These are phyloP conservation scores for Acridotheres tristis DNA, from an alignment of 2,797 vertebrate species.

Conservation along the genomic window DNA sequence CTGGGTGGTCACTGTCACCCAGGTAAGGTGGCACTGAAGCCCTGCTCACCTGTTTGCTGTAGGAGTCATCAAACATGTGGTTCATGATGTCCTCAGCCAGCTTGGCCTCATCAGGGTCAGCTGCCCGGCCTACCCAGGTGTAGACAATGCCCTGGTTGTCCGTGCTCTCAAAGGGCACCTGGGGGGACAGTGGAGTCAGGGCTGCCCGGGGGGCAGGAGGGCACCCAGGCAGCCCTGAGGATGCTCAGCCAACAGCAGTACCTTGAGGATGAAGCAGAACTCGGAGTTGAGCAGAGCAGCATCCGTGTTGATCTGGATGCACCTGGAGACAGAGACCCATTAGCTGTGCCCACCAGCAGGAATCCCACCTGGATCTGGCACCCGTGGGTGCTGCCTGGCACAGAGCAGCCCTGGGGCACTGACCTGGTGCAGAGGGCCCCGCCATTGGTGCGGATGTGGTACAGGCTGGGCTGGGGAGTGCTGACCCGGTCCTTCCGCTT, in stretches of 20 bases:
- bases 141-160: constrained; percentile 99
- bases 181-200: background rate
- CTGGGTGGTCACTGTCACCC: background rate
- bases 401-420: accelerated
- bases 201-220: background rate
- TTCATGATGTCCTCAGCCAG: constrained; percentile 97
- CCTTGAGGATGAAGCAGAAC: constrained; percentile 98
- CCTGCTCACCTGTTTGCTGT: constrained; percentile 92
- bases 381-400: background rate
- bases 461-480: constrained; percentile 90
- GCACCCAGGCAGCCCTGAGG: background rate
- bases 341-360: background rate
- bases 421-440: constrained; percentile 96
- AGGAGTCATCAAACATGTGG: constrained; percentile 94
- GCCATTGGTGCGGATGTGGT: constrained; percentile 96
- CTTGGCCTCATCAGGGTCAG: constrained; percentile 95
- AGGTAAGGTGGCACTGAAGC: background rate
- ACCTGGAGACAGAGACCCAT: constrained; percentile 69
- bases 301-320: constrained; percentile 93
- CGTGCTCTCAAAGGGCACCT: constrained; percentile 98
- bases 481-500: constrained; percentile 87
- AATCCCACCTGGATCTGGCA: background rate
- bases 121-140: constrained; percentile 95
- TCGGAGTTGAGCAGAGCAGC: constrained; percentile 93
- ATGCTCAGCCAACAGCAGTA: constrained; percentile 7